These are phyloP conservation scores for Chymomyza costata DNA, from an alignment of 1,140 invertebrate genomes.

Conservation along the genomic window DNA sequence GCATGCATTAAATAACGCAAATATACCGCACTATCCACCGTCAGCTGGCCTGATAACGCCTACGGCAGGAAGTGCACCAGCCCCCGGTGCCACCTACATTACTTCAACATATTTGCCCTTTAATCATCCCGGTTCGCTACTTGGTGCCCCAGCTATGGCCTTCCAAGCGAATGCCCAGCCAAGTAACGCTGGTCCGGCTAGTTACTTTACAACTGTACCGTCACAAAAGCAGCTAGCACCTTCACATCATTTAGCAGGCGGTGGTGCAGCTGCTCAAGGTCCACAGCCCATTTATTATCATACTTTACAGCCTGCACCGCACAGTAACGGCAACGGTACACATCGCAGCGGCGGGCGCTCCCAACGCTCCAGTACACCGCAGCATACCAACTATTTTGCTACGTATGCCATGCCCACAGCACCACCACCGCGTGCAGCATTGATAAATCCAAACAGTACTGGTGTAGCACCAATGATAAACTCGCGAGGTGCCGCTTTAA, in stretches of 20 bases:
- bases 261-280: constrained; percentile 16
- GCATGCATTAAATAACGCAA: constrained; percentile 32
- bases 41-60: constrained; percentile 60
- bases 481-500: constrained; percentile 30
- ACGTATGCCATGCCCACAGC: constrained; percentile 29
- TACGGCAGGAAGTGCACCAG: constrained; percentile 21
- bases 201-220: constrained; percentile 26
- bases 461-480: constrained; percentile 40
- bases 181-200: constrained; percentile 7
- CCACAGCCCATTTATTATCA: constrained; percentile 29
- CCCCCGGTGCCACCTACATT: constrained; percentile 19
- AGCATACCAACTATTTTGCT: constrained; percentile 33
- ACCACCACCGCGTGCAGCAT: constrained; percentile 25
- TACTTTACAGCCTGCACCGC: constrained; percentile 7
- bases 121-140: constrained; percentile 25
- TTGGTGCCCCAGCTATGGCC: constrained; percentile 36
- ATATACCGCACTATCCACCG: constrained; percentile 40
- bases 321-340: constrained; percentile 7
- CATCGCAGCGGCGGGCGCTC: constrained; percentile 37
- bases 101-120: constrained; percentile 42
- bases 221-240: constrained; percentile 30
- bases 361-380: constrained; percentile 34
- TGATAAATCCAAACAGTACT: constrained; percentile 22
- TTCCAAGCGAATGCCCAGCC: constrained; percentile 36
- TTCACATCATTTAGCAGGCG: constrained; percentile 22